phyloP scores from a whole-genome alignment of 2,888 invertebrate species.

The Scelioninae gen. 1 region DNA sequence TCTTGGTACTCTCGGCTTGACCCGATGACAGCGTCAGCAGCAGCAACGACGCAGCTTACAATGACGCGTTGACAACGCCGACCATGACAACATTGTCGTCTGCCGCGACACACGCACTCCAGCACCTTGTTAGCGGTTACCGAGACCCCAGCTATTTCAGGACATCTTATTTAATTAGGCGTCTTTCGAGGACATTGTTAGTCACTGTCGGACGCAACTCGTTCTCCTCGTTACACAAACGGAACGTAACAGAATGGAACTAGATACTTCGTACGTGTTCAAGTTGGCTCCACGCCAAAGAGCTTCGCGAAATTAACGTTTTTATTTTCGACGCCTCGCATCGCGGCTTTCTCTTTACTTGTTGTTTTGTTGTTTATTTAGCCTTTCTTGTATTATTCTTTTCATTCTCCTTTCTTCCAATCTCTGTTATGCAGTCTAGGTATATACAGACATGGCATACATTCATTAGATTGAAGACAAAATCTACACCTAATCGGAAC shows the following conservation, averaged over 20 bases:
- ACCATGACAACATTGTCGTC: too few species aligned
- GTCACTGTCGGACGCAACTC: constrained; percentile 74
- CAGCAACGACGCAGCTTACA: too few species aligned
- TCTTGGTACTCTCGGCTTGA: too few species aligned
- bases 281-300: constrained; percentile 74
- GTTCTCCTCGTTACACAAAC: constrained; percentile 73
- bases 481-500: too few species aligned
- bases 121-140: too few species aligned
- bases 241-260: constrained; percentile 62
- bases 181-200: constrained; percentile 82
- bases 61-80: too few species aligned
- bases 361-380: constrained; percentile 29
- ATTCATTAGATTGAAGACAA: too few species aligned
- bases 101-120: too few species aligned
- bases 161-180: constrained; percentile 84
- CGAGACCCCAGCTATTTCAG: too few species aligned
- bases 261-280: constrained; percentile 65
- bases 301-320: constrained; percentile 73
- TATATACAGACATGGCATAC: too few species aligned
- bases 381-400: constrained; percentile 35
- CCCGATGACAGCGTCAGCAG: too few species aligned
- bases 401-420: not conserved
- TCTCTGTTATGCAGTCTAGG: too few species aligned
- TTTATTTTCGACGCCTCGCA: constrained; percentile 68
- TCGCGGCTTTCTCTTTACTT: constrained; percentile 30